Conservation (phyloP, 2,113 vertebrate species). For the Daubentonia madagascariensis region DNA sequence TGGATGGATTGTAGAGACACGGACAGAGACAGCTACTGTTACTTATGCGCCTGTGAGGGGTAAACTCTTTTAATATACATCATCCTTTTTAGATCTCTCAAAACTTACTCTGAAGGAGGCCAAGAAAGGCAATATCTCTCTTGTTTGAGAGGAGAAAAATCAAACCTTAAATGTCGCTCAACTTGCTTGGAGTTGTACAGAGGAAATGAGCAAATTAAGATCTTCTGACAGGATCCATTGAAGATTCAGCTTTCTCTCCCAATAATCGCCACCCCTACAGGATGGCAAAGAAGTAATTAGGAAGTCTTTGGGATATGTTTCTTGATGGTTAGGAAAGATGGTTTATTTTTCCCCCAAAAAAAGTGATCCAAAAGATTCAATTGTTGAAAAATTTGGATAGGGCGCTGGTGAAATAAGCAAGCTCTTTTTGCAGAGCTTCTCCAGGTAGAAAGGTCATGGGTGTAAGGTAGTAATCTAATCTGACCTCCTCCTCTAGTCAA, state of each 20-base stretch:
- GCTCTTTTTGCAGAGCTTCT: background rate
- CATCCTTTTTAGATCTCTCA: background rate
- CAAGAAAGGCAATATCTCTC: background rate
- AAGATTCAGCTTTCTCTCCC: background rate
- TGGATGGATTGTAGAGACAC: too few relatives aligned
- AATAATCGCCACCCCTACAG: background rate
- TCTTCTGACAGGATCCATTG: background rate
- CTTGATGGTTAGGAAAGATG: background rate
- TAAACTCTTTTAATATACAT: background rate
- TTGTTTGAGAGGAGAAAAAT: background rate
- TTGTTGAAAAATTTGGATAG: background rate
- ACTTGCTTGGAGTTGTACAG: background rate
- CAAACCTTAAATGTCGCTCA: background rate
- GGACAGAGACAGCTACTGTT: fast-evolving
- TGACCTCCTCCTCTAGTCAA: background rate
- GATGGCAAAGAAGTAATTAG: background rate
- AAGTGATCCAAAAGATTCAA: background rate
- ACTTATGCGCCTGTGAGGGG: fast-evolving
- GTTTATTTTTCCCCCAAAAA: background rate
- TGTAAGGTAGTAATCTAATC: fast-evolving
- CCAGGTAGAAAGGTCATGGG: fast-evolving
- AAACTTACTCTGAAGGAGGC: background rate
- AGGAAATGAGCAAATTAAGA: background rate
- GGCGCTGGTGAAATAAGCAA: background rate
- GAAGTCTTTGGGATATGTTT: background rate